Conservation (phyloP, 30 jellyfish, hydroid and myxozoan species). For the Clytia hemisphaerica region DNA sequence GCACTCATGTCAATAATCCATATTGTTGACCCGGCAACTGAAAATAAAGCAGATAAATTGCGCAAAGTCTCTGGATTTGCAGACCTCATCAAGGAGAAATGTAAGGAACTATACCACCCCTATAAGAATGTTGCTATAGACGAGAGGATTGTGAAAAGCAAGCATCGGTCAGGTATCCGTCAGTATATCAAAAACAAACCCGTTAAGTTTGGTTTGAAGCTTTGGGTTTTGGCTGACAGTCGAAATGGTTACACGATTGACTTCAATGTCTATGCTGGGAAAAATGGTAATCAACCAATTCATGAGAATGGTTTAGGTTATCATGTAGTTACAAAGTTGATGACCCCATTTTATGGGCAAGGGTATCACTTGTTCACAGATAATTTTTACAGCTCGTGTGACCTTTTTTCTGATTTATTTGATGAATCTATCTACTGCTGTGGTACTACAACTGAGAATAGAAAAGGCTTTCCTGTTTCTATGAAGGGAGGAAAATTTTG, state of each 20-base stretch:
- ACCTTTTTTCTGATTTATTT: neutral
- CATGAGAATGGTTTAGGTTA: slow-evolving; percentile 13
- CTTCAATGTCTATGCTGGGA: slow-evolving; percentile 25
- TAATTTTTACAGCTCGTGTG: slow-evolving; percentile 7
- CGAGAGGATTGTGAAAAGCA: slow-evolving; percentile 25
- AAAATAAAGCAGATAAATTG: slow-evolving; percentile 14
- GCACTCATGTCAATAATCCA: slow-evolving; percentile 5
- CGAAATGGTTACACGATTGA: slow-evolving; percentile 21
- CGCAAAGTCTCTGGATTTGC: neutral
- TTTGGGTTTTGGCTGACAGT: slow-evolving; percentile 30
- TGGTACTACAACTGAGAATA: slow-evolving; percentile 11
- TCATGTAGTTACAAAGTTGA: slow-evolving; percentile 12
- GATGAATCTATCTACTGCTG: neutral
- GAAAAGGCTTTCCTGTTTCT: neutral
- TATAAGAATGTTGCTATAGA: slow-evolving; percentile 10
- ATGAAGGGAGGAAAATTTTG: neutral
- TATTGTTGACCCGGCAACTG: slow-evolving; percentile 10
- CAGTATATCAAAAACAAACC: slow-evolving; percentile 23
- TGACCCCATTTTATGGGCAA: neutral
- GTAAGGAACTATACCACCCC: slow-evolving; percentile 18
- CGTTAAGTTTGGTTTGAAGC: slow-evolving; percentile 23
- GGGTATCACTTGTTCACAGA: slow-evolving; percentile 21
- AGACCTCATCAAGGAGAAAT: slow-evolving; percentile 3
- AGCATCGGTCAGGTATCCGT: slow-evolving; percentile 1
- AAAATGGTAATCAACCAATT: no score